Evolutionary conservation across 2,888 invertebrate species (phyloP), one percentile per base, ranked within the genome.

Genomic region (Leptura quadrifasciata): DNA sequence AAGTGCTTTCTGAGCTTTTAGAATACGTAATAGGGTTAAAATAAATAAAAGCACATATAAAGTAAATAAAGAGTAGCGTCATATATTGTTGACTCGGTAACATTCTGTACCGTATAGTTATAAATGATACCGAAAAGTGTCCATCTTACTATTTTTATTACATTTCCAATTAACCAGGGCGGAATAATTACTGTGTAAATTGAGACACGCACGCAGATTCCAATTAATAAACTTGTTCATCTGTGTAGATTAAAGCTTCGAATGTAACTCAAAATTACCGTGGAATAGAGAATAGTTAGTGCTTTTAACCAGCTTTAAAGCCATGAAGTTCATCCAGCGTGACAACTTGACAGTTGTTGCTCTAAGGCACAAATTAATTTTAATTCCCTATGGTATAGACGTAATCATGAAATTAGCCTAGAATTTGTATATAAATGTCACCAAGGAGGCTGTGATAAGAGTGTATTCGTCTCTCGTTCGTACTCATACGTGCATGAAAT

Each of bases 321-420:
- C 20, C 58, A 35, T 54, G 55, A 54, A 58, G 69, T 35, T 57
- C 58, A 69, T 57, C 55, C 39, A 4, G 69, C 35, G 27, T 57
- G 69, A 69, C 69, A 69, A 69, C 57, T 69, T 69, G 69, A 57
- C 69, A 69, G 58, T 57, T 57, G 54, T 20, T 69, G 69, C 58
- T 27, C 17, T 57, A 15, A 20, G 52, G 57, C 18, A 39, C 57
- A 58, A 69, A 58, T 69, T 69, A 31, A 69, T 69, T 69, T 35
- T 27, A 57, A 68, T 68, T 54, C 55, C 54, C 52, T 54, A 27
- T 27, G 21, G 63, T 24, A 47, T 52, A 65, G 20, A 47, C 6
- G 52, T 20, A 47, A 52, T 52, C 18, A 65, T 17, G 27, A 68
- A 31, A 55, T 54, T 68, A 54, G 24, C n/a, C 31, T 18, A 27